phyloP scores from a whole-genome alignment of 1,140 invertebrate species.

The Bombus ignitus region DNA sequence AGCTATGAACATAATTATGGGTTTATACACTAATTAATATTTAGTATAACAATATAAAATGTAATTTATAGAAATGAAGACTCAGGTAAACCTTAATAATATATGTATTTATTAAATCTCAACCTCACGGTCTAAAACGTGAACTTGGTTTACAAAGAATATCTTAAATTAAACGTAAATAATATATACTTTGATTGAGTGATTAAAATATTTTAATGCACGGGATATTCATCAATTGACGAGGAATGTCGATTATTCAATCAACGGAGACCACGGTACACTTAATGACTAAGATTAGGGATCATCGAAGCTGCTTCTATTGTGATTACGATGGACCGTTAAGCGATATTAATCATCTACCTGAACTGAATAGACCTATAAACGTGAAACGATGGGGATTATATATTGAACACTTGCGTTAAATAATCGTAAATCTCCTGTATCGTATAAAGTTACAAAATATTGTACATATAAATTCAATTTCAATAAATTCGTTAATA shows the following conservation, averaged over 20 bases:
- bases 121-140: no score
- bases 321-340: slow-evolving; percentile 43
- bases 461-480: not conserved
- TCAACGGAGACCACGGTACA: slow-evolving; percentile 26
- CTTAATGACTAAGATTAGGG: slow-evolving; percentile 54
- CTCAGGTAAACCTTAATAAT: not conserved
- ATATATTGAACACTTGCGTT: not conserved
- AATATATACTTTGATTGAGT: not conserved
- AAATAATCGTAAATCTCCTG: not conserved
- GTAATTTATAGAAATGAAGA: not conserved
- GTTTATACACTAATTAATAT: not conserved
- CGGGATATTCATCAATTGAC: slow-evolving; percentile 7
- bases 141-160: no score
- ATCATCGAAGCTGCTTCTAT: slow-evolving; percentile 37
- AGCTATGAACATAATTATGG: not conserved
- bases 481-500: not conserved
- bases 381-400: slow-evolving; percentile 22
- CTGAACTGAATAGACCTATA: slow-evolving; percentile 28
- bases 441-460: not conserved
- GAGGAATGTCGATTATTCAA: slow-evolving; percentile 28
- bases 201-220: not conserved
- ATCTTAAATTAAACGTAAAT: not conserved
- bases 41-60: no score
- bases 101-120: no score
- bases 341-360: slow-evolving; percentile 48